Conservation (phyloP, 2,113 vertebrate genomes). For the Nibea coibor region DNA sequence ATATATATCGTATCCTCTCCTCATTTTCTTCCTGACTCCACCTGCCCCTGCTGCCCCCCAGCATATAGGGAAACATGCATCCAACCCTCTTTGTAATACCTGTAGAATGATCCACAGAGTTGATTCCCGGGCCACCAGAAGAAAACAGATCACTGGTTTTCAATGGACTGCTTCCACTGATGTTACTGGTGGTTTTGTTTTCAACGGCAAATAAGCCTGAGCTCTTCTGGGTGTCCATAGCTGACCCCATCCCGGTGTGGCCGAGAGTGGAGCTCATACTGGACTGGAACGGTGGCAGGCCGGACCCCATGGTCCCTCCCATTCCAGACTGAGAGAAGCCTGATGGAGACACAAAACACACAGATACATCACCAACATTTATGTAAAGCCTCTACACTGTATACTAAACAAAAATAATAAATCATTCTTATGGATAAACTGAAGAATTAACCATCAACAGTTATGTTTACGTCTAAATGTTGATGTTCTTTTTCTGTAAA, state of each 20-base stretch:
- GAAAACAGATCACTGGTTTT: conserved; percentile 75
- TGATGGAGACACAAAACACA: conserved; percentile 52
- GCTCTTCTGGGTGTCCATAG: conserved; percentile 76
- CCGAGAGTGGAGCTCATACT: conserved; percentile 66
- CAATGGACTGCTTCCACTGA: conserved; percentile 65
- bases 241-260: conserved; percentile 57
- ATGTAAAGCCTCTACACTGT: background rate
- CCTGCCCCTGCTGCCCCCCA: conserved; percentile 6
- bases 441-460: background rate
- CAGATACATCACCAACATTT: conserved; percentile 22
- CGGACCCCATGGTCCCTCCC: conserved; percentile 73
- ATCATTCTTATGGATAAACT: background rate
- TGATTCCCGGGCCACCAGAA: conserved; percentile 66
- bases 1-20: background rate
- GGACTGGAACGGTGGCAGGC: conserved; percentile 77
- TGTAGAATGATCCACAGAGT: conserved; percentile 69
- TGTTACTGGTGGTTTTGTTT: conserved; percentile 68
- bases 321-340: conserved; percentile 81
- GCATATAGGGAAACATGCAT: conserved; percentile 33
- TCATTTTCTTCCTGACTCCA: conserved; percentile 7
- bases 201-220: conserved; percentile 70
- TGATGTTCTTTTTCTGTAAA: too few species aligned
- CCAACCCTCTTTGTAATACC: conserved; percentile 64
- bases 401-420: background rate
- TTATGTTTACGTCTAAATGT: too few species aligned